Base-by-base conservation (phyloP, 2,113 vertebrate genomes). In the Hyla sarda region DNA sequence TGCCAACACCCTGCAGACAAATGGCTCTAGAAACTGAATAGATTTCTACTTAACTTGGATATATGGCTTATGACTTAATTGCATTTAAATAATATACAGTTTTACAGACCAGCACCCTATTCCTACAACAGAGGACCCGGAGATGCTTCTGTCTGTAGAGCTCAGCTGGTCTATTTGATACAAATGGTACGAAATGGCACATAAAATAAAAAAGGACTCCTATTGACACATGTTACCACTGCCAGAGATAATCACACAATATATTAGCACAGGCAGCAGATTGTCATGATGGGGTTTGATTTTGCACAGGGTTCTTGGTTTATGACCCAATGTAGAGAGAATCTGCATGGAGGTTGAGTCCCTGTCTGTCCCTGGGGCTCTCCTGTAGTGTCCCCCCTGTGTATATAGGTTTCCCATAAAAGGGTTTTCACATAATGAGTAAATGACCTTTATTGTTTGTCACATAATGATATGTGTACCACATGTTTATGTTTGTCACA, bases 31-130 rank as follows among this genome's bases (percentile, higher is more conserved):
- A 76, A 50, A 48, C 23, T 8, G 25, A 28, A 52, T 76, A 71
- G 67, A 76, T 76, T 50, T 76, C n/a, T 52, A 48, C n/a, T 50
- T 76, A 76, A 50, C 9, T 5, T 48, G 73, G 73, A 48, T 76
- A 28, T 48, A 74, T 48, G 11, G 37, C 21, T 74, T 14, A 76
- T 30, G 45, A 28, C 47, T 50, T 76, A 76, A 76, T 48, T 50
- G 73, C 23, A 28, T 50, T 50, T 50, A 52, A 76, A 52, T 76
- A 52, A 48, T 76, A 76, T 76, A 2, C 6, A 19, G 45, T 8
- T 76, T 74, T 48, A n/a, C 23, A n/a, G 41, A 25, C 1, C 41
- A 48, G 47, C n/a, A 14, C 14, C 52, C n/a, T n/a, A 48, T 12
- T 23, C n/a, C 2, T 11, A n/a, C 21, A 1, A 21, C 69, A 3